These are phyloP conservation scores for Prunella strophiata DNA, from an alignment of 2,797 vertebrate genomes.

Conservation along the genomic window DNA sequence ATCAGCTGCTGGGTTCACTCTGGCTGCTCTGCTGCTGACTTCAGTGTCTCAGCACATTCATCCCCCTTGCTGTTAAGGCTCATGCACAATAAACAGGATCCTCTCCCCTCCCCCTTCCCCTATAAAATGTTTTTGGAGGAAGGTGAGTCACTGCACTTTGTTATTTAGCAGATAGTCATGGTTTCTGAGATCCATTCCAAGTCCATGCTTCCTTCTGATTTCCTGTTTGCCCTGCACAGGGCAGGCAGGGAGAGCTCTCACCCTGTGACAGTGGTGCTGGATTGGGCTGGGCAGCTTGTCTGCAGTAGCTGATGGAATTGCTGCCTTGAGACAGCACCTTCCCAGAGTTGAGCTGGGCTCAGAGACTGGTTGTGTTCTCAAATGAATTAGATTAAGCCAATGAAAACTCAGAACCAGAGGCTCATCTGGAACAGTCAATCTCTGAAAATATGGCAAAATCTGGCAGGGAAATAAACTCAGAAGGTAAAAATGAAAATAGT, in stretches of 20 bases:
- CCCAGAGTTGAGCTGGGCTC: background rate
- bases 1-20: background rate
- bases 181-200: background rate
- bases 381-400: background rate
- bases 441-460: background rate
- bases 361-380: background rate
- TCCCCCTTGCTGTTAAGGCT: background rate
- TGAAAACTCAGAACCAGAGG: background rate
- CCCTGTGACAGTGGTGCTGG: too few species aligned
- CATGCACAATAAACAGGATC: background rate
- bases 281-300: background rate
- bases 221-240: background rate
- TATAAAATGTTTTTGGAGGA: background rate
- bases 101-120: too few species aligned
- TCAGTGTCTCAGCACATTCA: background rate
- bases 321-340: background rate
- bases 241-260: background rate
- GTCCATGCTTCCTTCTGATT: background rate
- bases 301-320: background rate
- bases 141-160: background rate
- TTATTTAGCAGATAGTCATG: background rate
- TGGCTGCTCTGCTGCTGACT: background rate
- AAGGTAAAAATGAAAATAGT: background rate
- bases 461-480: background rate
- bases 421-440: background rate